These are phyloP conservation scores for human (Homo sapiens) DNA, from an alignment of 2,113 vertebrate genomes.

Conservation along the genomic window DNA sequence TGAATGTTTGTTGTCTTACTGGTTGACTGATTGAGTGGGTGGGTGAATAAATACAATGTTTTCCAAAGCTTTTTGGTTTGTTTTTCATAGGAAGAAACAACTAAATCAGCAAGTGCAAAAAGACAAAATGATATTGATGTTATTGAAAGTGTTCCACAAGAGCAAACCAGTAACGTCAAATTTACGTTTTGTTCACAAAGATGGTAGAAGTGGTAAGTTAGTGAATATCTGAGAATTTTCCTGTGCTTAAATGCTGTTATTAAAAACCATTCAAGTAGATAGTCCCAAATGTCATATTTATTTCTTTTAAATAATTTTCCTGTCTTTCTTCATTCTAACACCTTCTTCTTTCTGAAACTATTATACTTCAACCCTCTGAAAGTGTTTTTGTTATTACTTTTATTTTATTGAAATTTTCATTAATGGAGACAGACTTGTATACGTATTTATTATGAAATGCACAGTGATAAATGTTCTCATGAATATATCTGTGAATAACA, in stretches of 20 bases:
- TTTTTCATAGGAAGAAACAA: neutral
- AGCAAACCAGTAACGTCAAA: neutral
- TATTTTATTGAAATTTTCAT: neutral
- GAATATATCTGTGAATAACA: neutral
- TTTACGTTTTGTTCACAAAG: neutral
- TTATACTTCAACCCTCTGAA: neutral
- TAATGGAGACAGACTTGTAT: neutral
- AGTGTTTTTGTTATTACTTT: neutral
- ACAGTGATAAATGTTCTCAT: neutral
- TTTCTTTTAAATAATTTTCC: neutral
- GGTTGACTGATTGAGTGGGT: neutral
- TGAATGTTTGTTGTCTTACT: neutral
- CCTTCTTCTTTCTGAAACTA: neutral
- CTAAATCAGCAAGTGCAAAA: neutral
- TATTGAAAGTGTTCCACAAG: neutral
- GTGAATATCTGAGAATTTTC: neutral
- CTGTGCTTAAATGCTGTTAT: neutral
- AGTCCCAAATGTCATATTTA: neutral
- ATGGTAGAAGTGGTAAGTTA: neutral
- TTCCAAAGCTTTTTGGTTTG: neutral
- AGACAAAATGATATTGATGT: neutral
- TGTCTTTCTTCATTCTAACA: neutral
- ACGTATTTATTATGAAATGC: neutral
- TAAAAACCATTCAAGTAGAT: neutral
- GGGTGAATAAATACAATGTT: neutral